Conservation (phyloP, 2,113 vertebrate genomes). For the Tetraodon nigroviridis region DNA sequence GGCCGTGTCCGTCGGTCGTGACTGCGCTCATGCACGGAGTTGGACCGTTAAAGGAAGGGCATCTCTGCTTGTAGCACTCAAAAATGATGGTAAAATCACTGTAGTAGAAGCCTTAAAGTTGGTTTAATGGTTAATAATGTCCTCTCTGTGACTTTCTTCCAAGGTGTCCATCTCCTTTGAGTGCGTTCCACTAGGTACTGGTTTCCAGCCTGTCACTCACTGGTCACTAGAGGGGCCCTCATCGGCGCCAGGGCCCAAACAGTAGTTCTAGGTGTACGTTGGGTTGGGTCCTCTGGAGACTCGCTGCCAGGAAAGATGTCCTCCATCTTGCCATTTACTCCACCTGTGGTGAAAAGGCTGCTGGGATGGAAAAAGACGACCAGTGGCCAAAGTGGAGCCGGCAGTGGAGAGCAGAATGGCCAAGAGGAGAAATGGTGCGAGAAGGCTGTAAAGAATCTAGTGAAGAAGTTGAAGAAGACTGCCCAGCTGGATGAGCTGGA, state of each 20-base stretch:
- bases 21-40: background rate
- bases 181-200: constrained; percentile 31
- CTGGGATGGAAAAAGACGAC: constrained; percentile 96
- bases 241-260: constrained; percentile 51
- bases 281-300: constrained; percentile 43
- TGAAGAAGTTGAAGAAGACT: constrained; percentile 98
- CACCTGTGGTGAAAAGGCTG: constrained; percentile 96
- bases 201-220: constrained; percentile 48
- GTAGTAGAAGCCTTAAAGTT: no score
- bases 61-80: background rate
- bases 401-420: constrained; percentile 88
- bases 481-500: constrained; percentile 97
- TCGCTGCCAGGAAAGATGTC: constrained; percentile 79
- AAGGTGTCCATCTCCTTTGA: constrained; percentile 47
- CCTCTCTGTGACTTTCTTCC: constrained; percentile 33
- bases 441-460: constrained; percentile 96
- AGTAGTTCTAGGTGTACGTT: constrained; percentile 43
- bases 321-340: constrained; percentile 97
- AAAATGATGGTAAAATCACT: no score
- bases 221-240: constrained; percentile 50
- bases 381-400: constrained; percentile 80
- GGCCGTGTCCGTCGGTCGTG: background rate
- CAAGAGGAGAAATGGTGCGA: constrained; percentile 99
- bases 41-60: constrained; percentile 8
- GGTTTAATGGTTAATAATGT: constrained; percentile 14